phyloP scores from a whole-genome alignment of 2,113 vertebrate genomes.

The Toxotes jaculatrix region DNA sequence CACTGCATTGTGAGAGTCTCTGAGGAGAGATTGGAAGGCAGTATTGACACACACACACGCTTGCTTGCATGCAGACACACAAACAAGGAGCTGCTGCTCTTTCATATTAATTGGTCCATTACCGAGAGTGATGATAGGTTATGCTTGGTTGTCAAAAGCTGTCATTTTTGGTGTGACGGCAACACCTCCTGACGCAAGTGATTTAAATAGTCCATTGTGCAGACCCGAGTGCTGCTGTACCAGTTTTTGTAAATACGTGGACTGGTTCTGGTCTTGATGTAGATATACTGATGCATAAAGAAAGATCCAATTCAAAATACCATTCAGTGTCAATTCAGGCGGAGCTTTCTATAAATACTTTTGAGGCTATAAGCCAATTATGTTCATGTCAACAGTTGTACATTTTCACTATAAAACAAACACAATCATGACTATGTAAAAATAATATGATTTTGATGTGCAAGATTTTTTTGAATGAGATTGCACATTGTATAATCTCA shows the following conservation, averaged over 20 bases:
- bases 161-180: slow-evolving; percentile 61
- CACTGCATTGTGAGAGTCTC: slow-evolving; percentile 70
- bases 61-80: slow-evolving; percentile 1
- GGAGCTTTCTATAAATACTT: neutral
- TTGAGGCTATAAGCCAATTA: neutral
- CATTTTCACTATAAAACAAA: neutral
- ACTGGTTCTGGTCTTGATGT: neutral
- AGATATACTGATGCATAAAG: neutral
- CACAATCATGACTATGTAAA: too few species aligned
- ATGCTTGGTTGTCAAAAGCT: slow-evolving; percentile 69
- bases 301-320: neutral
- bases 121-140: slow-evolving; percentile 75
- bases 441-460: too few species aligned
- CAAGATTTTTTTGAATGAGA: too few species aligned
- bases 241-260: slow-evolving; percentile 38
- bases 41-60: slow-evolving; percentile 34
- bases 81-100: slow-evolving; percentile 42
- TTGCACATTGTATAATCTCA: too few species aligned
- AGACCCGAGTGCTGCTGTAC: neutral
- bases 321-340: neutral
- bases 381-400: neutral
- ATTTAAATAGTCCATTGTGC: slow-evolving; percentile 71
- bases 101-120: slow-evolving; percentile 79
- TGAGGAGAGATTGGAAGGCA: slow-evolving; percentile 59
- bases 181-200: slow-evolving; percentile 58